A percentile compares a stretch with the other conserved stretches of the same genome.
Evolutionary conservation across 92 coral and sea anemone species (phyloP).

Genomic region (Parazoanthus atlanticus): DNA sequence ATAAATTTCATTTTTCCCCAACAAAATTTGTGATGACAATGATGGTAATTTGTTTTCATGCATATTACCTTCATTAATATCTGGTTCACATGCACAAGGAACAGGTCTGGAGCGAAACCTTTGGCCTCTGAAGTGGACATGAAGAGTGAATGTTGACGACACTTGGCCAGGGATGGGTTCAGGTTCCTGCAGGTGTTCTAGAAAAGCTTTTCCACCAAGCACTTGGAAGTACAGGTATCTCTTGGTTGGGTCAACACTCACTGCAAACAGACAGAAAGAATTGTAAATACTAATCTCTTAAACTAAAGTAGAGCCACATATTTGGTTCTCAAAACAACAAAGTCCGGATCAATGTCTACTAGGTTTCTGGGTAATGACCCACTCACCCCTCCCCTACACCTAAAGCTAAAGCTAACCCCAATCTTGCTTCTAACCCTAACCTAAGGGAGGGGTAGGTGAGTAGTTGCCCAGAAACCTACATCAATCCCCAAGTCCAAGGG

Average conservation of each 20-base stretch:
- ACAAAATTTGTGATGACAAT: too few species aligned
- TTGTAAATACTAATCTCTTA: background rate
- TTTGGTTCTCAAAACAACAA: too few species aligned
- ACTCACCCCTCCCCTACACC: too few species aligned
- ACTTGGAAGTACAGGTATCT: conserved; percentile 95
- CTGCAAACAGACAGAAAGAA: conserved; percentile 40
- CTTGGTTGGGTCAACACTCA: conserved; percentile 92
- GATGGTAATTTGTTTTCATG: too few species aligned
- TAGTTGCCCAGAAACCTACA: too few species aligned
- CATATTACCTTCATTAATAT: conserved; percentile 84
- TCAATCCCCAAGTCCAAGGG: too few species aligned
- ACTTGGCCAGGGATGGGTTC: conserved; percentile 92
- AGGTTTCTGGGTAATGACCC: too few species aligned
- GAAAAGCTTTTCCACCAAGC: conserved; percentile 95
- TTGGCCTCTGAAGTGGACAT: conserved; percentile 96
- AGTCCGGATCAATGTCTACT: too few species aligned
- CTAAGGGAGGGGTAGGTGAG: too few species aligned
- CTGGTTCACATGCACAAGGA: conserved; percentile 99
- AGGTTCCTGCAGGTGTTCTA: conserved; percentile 98
- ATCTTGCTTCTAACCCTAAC: too few species aligned
- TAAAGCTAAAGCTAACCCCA: too few species aligned
- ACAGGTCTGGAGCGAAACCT: conserved; percentile 93
- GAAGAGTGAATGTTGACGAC: conserved; percentile 88
- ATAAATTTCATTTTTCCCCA: too few species aligned
- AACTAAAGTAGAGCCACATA: background rate